Evolutionary conservation across 2,888 invertebrate genomes (phyloP), one percentile per base, ranked within the genome.

Genomic region (Notodonta dromedarius): DNA sequence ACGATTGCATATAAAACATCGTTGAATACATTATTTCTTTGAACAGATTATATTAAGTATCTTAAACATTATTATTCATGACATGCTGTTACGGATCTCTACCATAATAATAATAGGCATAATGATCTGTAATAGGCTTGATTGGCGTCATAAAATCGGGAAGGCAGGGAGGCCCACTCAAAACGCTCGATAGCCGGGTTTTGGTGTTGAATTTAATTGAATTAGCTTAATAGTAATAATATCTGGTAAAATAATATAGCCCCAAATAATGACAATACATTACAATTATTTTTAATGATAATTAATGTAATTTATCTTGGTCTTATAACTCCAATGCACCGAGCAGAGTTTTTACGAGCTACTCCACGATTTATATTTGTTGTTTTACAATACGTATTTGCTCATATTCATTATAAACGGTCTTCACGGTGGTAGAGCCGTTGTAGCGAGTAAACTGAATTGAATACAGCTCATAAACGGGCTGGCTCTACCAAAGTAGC

Each of bases 81-180:
- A 76, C 74, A 80, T 78, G 78, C 60, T 77, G 63, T 69, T 80
- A 76, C 72, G 64, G 76, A 67, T 80, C 69, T 78, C 77, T 80
- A 77, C 76, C 78, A 73, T 74, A 80, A 79, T 83, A 80, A 84
- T 85, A 87, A 85, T 86, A 85, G 80, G 67, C 73, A 79, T 85
- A 85, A 87, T 86, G 81, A 82, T 77, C 84, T 84, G 77, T 89
- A 89, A 89, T 88, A 86, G 84, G 84, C 71, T 83, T 88, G 85
- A 90, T 90, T 86, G 86, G 82, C 81, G 83, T 86, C 85, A 80
- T 90, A 89, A 89, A 89, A 88, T 82, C 79, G 65, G 76, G 70
- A 79, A 79, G 77, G 78, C 69, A 76, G 62, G 67, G 61, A 61
- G 62, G 53, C 57, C 40, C 56, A 61, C 57, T 56, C 39, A 51